These are phyloP conservation scores for Amazona vittata DNA, from an alignment of 2,113 vertebrate species.

Conservation along the genomic window DNA sequence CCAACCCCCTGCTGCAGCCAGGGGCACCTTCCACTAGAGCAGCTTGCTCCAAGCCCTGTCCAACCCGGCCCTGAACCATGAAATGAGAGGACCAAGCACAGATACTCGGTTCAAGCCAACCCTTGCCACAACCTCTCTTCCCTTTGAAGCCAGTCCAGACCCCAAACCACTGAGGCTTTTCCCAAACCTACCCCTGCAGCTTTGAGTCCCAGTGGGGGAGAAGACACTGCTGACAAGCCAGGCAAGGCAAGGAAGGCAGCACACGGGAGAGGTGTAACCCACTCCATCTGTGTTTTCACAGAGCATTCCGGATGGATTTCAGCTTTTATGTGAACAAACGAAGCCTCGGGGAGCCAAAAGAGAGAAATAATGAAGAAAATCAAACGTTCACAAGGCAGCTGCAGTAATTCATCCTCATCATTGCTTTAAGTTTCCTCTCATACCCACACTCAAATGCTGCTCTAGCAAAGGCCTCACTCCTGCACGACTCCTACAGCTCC, in stretches of 20 bases:
- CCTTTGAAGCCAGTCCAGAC: not conserved
- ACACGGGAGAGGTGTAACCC: not conserved
- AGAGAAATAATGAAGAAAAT: not conserved
- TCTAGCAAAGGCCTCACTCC: not conserved
- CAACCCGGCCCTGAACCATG: not conserved
- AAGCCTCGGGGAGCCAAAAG: slow-evolving; percentile 24
- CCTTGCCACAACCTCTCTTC: not conserved
- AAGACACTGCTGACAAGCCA: not conserved
- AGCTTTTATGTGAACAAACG: slow-evolving; percentile 51
- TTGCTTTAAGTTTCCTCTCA: not conserved
- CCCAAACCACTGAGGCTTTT: not conserved
- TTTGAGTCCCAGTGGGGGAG: not conserved
- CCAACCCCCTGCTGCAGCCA: not conserved
- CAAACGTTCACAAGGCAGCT: slow-evolving; percentile 26
- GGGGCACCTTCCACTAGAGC: not conserved
- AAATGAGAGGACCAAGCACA: not conserved
- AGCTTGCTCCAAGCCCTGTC: not conserved
- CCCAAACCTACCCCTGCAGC: not conserved
- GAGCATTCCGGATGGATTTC: not conserved
- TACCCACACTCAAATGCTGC: not conserved
- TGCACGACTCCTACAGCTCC: not conserved
- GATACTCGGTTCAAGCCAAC: not conserved
- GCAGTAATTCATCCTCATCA: not conserved
- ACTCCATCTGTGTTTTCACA: not conserved
- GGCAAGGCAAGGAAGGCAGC: not conserved